These are phyloP conservation scores for Anniella stebbinsi DNA, from an alignment of 2,797 vertebrate species.

Conservation along the genomic window DNA sequence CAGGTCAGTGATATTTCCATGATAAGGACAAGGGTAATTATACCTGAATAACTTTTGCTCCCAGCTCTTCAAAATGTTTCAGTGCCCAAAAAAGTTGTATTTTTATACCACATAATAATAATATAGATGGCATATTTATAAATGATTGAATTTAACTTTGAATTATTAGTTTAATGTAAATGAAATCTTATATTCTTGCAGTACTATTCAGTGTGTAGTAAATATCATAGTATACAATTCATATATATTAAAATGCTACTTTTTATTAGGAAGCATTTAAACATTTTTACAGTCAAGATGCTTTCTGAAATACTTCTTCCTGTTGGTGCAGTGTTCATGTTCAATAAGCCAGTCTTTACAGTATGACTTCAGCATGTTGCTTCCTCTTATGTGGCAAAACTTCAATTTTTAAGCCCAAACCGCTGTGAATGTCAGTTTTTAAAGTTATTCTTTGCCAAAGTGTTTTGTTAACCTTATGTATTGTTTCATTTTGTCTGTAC, in stretches of 20 bases:
- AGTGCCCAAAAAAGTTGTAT: conserved; percentile 86
- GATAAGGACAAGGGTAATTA: conserved; percentile 72
- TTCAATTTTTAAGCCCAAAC: conserved; percentile 72
- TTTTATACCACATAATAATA: conserved; percentile 87
- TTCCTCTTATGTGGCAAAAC: conserved; percentile 67
- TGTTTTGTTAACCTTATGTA: conserved; percentile 68
- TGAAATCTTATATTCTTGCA: conserved; percentile 89
- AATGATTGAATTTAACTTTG: conserved; percentile 86
- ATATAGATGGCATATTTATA: conserved; percentile 94
- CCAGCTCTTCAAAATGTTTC: conserved; percentile 73
- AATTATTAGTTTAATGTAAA: conserved; percentile 85
- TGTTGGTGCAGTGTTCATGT: conserved; percentile 62
- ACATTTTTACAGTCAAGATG: conserved; percentile 78
- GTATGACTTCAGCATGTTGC: conserved; percentile 71
- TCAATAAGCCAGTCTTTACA: conserved; percentile 71
- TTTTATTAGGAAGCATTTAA: conserved; percentile 75
- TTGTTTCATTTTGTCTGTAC: conserved; percentile 63
- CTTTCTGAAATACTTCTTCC: conserved; percentile 73
- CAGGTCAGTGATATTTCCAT: conserved; percentile 58
- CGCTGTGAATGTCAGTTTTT: conserved; percentile 76
- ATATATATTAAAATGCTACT: conserved; percentile 79
- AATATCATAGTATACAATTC: conserved; percentile 84
- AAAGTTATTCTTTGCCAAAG: conserved; percentile 66
- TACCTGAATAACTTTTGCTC: conserved; percentile 81
- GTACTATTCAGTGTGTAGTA: conserved; percentile 86